These are phyloP conservation scores for Therioaphis trifolii DNA, from an alignment of 2,888 invertebrate genomes.

Conservation along the genomic window DNA sequence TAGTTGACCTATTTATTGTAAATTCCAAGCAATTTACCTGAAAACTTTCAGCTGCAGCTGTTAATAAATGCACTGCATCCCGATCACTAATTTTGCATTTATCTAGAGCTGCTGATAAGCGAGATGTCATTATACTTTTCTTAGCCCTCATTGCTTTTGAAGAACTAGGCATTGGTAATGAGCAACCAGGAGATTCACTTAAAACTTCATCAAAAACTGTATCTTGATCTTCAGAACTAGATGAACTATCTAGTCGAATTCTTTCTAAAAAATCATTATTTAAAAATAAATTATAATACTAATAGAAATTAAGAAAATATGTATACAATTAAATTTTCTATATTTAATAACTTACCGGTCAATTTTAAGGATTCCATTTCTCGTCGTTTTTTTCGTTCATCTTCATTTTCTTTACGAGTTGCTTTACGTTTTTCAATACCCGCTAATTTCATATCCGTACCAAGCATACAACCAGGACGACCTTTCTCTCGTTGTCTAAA, in stretches of 20 bases:
- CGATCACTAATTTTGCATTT: too few species aligned
- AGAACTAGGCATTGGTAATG: background rate
- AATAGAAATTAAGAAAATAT: too few species aligned
- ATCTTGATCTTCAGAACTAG: slow-evolving; percentile 2
- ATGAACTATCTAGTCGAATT: background rate
- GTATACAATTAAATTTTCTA: too few species aligned
- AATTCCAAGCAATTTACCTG: slow-evolving; percentile 21
- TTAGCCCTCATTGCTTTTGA: background rate
- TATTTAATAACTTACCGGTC: background rate
- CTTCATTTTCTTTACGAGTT: background rate
- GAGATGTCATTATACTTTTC: slow-evolving; percentile 25
- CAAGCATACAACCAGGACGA: slow-evolving; percentile 15
- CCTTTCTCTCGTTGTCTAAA: slow-evolving; percentile 15
- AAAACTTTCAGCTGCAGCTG: slow-evolving; percentile 37
- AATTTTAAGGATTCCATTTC: slow-evolving; percentile 6
- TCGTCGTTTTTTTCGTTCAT: slow-evolving; percentile 10
- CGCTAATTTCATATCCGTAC: slow-evolving; percentile 14
- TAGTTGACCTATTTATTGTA: slow-evolving; percentile 33
- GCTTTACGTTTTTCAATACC: slow-evolving; percentile 27
- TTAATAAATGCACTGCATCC: slow-evolving; percentile 30
- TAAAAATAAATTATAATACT: background rate
- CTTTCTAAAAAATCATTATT: too few species aligned
- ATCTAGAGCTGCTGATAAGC: slow-evolving; percentile 25
- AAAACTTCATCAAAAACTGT: background rate
- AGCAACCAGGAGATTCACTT: background rate